Evolutionary conservation across 2,797 vertebrate genomes (phyloP), one percentile per base, ranked within the genome.

Genomic region (Ceryle rudis): DNA sequence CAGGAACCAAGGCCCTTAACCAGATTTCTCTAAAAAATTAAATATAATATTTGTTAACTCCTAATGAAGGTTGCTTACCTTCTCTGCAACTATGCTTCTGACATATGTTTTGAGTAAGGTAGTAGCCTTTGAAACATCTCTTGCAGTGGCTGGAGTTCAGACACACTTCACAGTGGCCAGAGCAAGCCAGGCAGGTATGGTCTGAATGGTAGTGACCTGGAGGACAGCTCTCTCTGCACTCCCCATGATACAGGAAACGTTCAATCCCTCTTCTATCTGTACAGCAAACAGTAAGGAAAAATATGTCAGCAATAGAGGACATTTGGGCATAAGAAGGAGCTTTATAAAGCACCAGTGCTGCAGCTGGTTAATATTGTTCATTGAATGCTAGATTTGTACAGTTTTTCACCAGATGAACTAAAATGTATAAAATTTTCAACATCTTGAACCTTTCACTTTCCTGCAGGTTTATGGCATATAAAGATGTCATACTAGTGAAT

Each of bases 181-280:
- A 93, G 81, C 99, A 99, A 7, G 97, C 86, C 22, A 98, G 86
- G 71, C 99, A 99, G 25, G 21, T 52, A 3, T 95, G 80, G 3
- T 52, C 17, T 3, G 97, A 98, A 77, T 98, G 98, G 93, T 98
- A 99, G 96, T 98, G 95, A 9, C 98, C 98, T n/a, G 78, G 71
- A 4, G 99, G 99, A 93, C 99, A 99, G 73, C 64, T 96, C 15
- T 98, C 98, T 61, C 96, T 97, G 96, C 99, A 99, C 92, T 99
- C 97, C 25, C 98, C 97, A 35, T 85, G 54, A 44, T 98, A 98
- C 17, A 99, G 92, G 97, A 98, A 99, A 66, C 95, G 98, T 28
- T 96, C 60, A 14, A 64, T 95, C 28, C 96, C 98, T n/a, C 97
- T 97, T 81, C 79, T 97, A 85, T 99, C 99, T 99, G 97, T 37